Conservation (phyloP, 2,888 invertebrate genomes). For the Drosophila neonasuta region DNA sequence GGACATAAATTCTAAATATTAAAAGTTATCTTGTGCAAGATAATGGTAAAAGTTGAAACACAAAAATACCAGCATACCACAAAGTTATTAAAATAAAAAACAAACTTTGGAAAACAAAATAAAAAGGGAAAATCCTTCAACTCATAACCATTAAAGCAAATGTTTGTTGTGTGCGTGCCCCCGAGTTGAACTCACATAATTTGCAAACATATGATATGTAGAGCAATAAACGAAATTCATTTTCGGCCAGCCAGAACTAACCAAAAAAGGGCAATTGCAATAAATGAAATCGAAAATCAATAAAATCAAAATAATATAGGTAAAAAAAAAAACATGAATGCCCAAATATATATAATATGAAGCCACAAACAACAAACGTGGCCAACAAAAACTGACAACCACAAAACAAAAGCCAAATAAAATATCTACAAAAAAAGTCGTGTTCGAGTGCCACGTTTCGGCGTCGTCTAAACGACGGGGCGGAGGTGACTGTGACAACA, state of each 20-base stretch:
- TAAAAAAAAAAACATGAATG: conserved; percentile 64
- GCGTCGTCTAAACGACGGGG: conserved; percentile 59
- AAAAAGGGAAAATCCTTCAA: conserved; percentile 39
- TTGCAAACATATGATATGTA: conserved; percentile 57
- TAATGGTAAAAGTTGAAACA: conserved; percentile 13
- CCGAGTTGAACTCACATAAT: conserved; percentile 70
- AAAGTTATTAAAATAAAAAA: conserved; percentile 38
- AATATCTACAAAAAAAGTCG: conserved; percentile 52
- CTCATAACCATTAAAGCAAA: conserved; percentile 28
- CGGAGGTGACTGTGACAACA: conserved; percentile 25
- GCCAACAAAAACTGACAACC: conserved; percentile 36
- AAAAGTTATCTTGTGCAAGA: background rate
- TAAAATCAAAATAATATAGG: conserved; percentile 62
- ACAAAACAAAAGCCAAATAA: conserved; percentile 36
- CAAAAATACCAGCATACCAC: conserved; percentile 17
- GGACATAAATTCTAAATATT: background rate
- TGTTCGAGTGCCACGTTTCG: conserved; percentile 71
- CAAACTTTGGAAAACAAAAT: conserved; percentile 56
- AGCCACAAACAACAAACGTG: conserved; percentile 74
- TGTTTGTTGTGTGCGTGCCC: conserved; percentile 27
- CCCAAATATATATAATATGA: conserved; percentile 75
- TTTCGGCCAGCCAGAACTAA: conserved; percentile 39
- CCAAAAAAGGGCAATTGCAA: conserved; percentile 70
- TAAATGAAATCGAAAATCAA: conserved; percentile 70
- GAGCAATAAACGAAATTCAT: conserved; percentile 52